Conservation (phyloP, 1,140 invertebrate species). For the Drosophila tsacasi region DNA sequence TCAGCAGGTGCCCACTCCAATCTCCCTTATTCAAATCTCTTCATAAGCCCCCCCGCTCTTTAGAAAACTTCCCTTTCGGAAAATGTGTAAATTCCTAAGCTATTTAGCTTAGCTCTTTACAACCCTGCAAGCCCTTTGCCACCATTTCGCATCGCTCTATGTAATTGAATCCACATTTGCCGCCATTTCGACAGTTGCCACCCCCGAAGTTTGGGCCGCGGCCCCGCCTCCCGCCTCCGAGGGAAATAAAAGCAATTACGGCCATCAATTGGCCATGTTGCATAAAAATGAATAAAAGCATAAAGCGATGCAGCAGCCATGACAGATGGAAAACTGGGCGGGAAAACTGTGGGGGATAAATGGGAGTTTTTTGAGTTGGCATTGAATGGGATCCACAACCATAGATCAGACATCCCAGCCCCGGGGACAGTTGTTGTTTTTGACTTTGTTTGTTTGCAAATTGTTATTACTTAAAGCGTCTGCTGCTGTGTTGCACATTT, state of each 20-base stretch:
- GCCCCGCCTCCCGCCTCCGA: neutral
- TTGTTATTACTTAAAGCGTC: slow-evolving; percentile 76
- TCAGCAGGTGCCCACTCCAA: no score
- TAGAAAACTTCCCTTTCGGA: neutral
- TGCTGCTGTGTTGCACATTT: slow-evolving; percentile 53
- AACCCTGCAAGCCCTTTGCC: neutral
- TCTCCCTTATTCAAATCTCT: no score
- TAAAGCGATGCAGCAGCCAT: slow-evolving; percentile 58
- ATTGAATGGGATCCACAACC: slow-evolving; percentile 12
- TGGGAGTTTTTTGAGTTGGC: neutral
- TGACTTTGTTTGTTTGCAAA: slow-evolving; percentile 51
- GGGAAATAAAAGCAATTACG: slow-evolving; percentile 64
- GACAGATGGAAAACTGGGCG: slow-evolving; percentile 55
- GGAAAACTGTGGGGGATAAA: neutral
- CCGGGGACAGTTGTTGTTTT: slow-evolving; percentile 45
- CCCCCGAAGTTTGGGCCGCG: neutral
- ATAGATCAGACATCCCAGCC: slow-evolving; percentile 50
- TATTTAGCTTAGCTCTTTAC: neutral
- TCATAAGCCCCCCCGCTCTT: no score
- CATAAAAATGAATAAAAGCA: slow-evolving; percentile 74
- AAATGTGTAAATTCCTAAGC: neutral
- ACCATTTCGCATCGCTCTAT: neutral
- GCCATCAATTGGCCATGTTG: slow-evolving; percentile 72
- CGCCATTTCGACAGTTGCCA: slow-evolving; percentile 20
- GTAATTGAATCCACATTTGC: slow-evolving; percentile 57